Base-by-base conservation (phyloP, 2,888 invertebrate genomes). In the Drosophila multiciliata region DNA sequence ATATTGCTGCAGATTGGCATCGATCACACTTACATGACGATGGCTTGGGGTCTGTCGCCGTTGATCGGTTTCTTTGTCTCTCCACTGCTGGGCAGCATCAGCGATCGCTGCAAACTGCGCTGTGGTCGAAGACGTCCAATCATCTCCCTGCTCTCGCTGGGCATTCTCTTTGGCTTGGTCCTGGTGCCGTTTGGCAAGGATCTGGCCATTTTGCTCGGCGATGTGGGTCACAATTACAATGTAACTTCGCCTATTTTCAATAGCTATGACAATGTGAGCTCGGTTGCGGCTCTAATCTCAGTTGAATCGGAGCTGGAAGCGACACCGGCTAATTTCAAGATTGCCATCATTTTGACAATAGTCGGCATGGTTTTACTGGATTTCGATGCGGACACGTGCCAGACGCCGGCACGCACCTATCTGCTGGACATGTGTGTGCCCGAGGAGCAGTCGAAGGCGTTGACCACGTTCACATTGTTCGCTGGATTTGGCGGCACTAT, bases 301-400 rank as follows among this genome's bases (percentile, higher is more conserved):
- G 17, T 66, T 0, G 42, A 62, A 1, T 7, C 52, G 57, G 33
- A 49, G 1, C 4, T n/a, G 9, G 53, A 49, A 1, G 71, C 87
- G 1, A 61, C 77, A 2, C 61, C 82, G 0, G 75, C 78, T 17
- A 82, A 92, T 66, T 91, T 80, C 52, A 91, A 93, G 71, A 92
- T 71, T 68, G 94, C 94, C n/a, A 92, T 93, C 1, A 91, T 94
- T 54, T 92, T 95, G 48, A 95, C 95, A 0, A 94, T 95, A 12
- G 73, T 95, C 7, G 95, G 95, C 23, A 95, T 95, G 60, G 94
- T 95, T 2, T 81, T 95, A 63, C 83, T 95, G 71, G 95, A 95
- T 84, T 95, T 95, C 81, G 94, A 95, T 91, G 95, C 95, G 23
- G 95, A 95, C 86, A 95, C 95, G 2, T 95, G 95, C 75, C 95